Evolutionary conservation across 2,113 vertebrate genomes (phyloP).

Genomic region (Sceloporus undulatus): DNA sequence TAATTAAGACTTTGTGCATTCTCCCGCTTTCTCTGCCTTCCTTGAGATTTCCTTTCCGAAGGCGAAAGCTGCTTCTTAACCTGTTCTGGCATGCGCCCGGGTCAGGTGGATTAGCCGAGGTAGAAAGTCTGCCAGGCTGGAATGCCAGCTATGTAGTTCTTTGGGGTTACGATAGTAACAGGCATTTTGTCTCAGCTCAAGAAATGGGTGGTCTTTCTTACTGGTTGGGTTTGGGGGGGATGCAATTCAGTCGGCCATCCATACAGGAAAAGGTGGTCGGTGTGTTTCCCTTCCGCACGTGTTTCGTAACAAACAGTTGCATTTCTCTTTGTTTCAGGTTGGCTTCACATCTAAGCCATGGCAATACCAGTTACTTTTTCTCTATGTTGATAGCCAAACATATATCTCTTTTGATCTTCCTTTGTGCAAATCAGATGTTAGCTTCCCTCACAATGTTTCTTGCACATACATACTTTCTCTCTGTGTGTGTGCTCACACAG

Average conservation of each 20-base stretch:
- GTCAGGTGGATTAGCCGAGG: slow-evolving; percentile 60
- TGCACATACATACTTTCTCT: too few species aligned
- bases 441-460: background rate
- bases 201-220: background rate
- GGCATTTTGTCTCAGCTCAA: background rate
- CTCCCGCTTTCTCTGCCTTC: background rate
- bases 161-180: slow-evolving; percentile 26
- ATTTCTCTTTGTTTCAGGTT: background rate
- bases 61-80: slow-evolving; percentile 17
- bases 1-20: background rate
- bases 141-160: slow-evolving; percentile 69
- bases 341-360: too few species aligned
- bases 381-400: background rate
- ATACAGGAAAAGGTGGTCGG: background rate
- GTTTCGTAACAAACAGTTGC: background rate
- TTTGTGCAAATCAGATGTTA: background rate
- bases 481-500: too few species aligned
- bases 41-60: fast-evolving
- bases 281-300: background rate
- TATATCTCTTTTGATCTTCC: background rate
- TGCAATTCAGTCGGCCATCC: fast-evolving
- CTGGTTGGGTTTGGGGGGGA: too few species aligned
- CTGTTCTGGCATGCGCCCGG: slow-evolving; percentile 58
- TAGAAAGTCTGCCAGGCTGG: slow-evolving; percentile 63
- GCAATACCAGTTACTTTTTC: background rate